Evolutionary conservation across 2,888 invertebrate species (phyloP), one percentile per base, ranked within the genome.

Genomic region (Ophion obscuratus): DNA sequence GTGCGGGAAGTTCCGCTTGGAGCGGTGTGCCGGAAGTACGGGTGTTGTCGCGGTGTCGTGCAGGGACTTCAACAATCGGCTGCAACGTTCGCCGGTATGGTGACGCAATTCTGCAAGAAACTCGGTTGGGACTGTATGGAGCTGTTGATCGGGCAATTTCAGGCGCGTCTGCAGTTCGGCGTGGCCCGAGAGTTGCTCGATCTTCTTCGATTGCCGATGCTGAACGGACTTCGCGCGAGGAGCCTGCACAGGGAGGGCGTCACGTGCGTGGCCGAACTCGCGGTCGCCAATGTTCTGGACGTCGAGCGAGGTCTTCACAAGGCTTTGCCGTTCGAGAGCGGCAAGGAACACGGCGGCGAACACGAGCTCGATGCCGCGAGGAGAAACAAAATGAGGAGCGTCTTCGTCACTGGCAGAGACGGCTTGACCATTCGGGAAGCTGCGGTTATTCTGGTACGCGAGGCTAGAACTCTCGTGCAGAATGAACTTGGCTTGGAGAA

Each of bases 21-120:
- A 80, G 95, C 95, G 78, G 98, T 99, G 0, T 97, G 98, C n/a
- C 92, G 93, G 11, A 99, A 98, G 93, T 99, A 97, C 93, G 96
- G 96, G 89, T 98, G 98, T 91, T 96, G 97, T 80, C 96, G 99
- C 78, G 99, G 99, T 17, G 96, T 98, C 94, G 94, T 99, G 31
- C 99, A 99, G 95, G 97, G 97, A 82, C 95, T 99, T 44, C 99
- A 99, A 94, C 99, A 99, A 94, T 97, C 97, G 81, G 97, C 99
- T 1, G 97, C 99, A 57, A 98, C 98, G 57, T 99, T 99, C 95
- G 99, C 99, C 80, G 98, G 97, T 81, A 99, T 99, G 97, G 98
- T 99, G 1, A 98, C 99, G 3, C 96, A 98, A n/a, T 99, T 99
- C 95, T 98, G 99, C 94, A 96, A 96, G 87, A 97, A 98, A 78